Conservation (phyloP, 2,113 vertebrate species). For the Empidonax alnorum region DNA sequence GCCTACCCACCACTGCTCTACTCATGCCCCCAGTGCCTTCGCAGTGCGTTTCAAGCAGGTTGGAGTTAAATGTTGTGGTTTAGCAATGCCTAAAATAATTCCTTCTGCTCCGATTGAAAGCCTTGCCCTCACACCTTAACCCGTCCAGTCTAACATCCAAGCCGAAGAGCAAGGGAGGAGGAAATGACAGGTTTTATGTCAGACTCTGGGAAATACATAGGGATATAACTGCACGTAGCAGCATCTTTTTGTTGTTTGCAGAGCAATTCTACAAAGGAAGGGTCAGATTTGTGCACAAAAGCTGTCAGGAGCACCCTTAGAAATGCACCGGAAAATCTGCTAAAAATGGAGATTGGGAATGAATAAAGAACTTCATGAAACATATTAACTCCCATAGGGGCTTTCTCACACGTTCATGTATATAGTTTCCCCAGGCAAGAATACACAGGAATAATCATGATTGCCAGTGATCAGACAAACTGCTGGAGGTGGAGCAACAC, state of each 20-base stretch:
- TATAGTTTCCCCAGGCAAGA: not conserved
- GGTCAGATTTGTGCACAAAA: not conserved
- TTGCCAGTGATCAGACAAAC: not conserved
- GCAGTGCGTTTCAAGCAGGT: accelerated
- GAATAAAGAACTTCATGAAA: not conserved
- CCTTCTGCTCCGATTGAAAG: not conserved
- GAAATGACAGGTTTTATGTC: not conserved
- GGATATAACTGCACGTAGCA: not conserved
- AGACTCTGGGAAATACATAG: not conserved
- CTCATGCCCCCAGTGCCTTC: not conserved
- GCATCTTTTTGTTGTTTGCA: not conserved
- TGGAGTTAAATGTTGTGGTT: not conserved
- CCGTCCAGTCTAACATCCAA: not conserved
- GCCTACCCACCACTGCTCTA: not conserved
- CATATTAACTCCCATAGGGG: not conserved
- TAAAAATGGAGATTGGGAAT: not conserved
- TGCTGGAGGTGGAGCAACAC: not conserved
- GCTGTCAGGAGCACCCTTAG: not conserved
- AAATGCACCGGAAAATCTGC: not conserved
- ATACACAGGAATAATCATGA: not conserved
- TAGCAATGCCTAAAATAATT: not conserved
- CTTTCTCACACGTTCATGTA: not conserved
- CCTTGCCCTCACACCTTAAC: not conserved
- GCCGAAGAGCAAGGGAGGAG: not conserved
- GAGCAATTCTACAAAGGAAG: not conserved